Conservation (phyloP, 2,888 invertebrate species). For the Maniola hyperantus region DNA sequence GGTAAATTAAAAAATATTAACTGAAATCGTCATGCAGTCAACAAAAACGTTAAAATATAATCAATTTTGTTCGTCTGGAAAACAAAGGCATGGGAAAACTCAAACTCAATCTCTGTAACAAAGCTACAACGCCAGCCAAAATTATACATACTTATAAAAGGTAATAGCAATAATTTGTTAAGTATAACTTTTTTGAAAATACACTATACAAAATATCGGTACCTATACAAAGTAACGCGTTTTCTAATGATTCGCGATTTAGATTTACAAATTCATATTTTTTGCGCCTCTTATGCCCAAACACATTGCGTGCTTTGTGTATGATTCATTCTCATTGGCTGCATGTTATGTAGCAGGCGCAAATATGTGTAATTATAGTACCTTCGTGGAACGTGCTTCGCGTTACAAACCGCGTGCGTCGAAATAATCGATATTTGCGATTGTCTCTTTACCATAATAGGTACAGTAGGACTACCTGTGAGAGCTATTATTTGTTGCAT, state of each 20-base stretch:
- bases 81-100: conserved; percentile 13
- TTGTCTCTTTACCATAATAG: conserved; percentile 50
- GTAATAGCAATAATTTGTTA: too few species aligned
- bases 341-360: conserved; percentile 34
- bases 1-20: neutral
- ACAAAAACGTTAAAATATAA: neutral
- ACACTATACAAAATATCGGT: too few species aligned
- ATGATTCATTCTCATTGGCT: conserved; percentile 41
- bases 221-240: neutral
- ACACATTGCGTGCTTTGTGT: conserved; percentile 27
- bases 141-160: too few species aligned
- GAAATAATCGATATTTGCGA: conserved; percentile 67
- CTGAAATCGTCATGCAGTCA: neutral
- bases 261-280: conserved; percentile 3
- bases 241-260: conserved; percentile 1
- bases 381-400: conserved; percentile 35
- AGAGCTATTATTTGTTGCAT: neutral
- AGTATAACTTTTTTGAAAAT: too few species aligned
- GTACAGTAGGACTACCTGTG: conserved; percentile 14
- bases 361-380: conserved; percentile 41
- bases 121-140: neutral
- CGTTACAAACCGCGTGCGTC: conserved; percentile 35
- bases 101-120: neutral
- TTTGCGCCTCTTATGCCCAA: conserved; percentile 15
- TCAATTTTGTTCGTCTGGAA: neutral